phyloP scores from a whole-genome alignment of 2,797 vertebrate genomes.

The Poecilia picta region DNA sequence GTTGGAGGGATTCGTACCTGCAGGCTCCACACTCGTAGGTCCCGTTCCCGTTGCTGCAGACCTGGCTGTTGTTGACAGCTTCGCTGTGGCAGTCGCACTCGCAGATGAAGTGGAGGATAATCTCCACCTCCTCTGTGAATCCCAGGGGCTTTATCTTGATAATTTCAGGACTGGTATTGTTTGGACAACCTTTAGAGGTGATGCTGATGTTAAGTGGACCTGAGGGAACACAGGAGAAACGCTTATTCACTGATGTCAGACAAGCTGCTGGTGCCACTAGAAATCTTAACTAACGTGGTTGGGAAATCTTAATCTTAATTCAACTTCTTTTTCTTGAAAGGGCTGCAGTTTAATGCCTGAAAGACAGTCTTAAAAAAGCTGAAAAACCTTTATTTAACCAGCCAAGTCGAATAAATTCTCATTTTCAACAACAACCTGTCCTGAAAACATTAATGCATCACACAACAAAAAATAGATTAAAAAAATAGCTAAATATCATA shows the following conservation, averaged over 20 bases:
- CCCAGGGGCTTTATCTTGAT: constrained; percentile 96
- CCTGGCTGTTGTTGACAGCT: constrained; percentile 79
- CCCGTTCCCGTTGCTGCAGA: constrained; percentile 89
- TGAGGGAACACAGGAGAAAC: constrained; percentile 48
- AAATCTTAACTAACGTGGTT: not conserved
- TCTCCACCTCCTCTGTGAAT: constrained; percentile 95
- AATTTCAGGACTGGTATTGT: constrained; percentile 80
- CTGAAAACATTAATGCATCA: too few species aligned
- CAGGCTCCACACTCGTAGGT: constrained; percentile 97
- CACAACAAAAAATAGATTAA: too few species aligned
- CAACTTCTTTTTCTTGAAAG: not conserved
- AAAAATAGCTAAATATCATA: too few species aligned
- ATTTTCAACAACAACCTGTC: too few species aligned
- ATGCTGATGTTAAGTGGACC: constrained; percentile 92
- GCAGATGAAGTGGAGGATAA: constrained; percentile 91
- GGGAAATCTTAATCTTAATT: too few species aligned
- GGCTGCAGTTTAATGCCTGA: not conserved
- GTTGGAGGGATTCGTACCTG: constrained; percentile 81
- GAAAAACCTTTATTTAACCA: not conserved
- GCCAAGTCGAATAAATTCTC: too few species aligned
- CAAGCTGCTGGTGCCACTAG: not conserved
- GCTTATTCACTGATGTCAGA: not conserved
- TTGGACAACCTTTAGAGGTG: constrained; percentile 91
- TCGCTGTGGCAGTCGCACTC: constrained; percentile 89
- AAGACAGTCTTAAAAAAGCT: not conserved